Percentiles rank a stretch among this genome's conserved stretches.
phyloP scores from a whole-genome alignment of 2,888 invertebrate species.

The Palloptera scutellata region DNA sequence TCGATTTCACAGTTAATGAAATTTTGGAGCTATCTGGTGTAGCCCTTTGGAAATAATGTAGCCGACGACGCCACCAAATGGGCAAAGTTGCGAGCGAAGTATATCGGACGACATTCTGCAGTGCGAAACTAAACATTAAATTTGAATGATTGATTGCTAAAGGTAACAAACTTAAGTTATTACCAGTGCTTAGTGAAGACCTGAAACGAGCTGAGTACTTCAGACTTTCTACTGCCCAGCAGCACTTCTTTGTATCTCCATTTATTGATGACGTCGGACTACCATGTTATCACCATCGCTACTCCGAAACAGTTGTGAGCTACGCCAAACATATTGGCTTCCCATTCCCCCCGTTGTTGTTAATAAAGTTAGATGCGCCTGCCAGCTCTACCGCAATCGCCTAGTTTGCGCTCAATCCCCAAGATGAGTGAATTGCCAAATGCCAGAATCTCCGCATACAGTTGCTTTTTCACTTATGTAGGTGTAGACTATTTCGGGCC shows the following conservation, averaged over 20 bases:
- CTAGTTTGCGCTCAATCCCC: neutral
- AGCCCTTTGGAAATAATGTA: neutral
- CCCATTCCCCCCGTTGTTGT: neutral
- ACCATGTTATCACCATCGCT: neutral
- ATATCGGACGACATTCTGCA: too few relatives aligned
- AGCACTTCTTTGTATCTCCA: neutral
- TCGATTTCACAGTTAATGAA: slow-evolving; percentile 40
- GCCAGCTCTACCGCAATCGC: neutral
- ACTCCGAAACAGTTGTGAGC: slow-evolving; percentile 4
- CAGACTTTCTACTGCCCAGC: neutral
- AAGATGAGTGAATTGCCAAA: slow-evolving; percentile 1
- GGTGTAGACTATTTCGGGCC: slow-evolving; percentile 4
- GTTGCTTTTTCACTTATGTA: neutral
- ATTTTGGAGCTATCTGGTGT: slow-evolving; percentile 21
- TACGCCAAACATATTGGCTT: slow-evolving; percentile 11
- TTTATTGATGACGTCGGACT: too few relatives aligned
- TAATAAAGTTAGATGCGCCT: neutral
- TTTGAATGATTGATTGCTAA: neutral
- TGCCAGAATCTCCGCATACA: slow-evolving; percentile 2
- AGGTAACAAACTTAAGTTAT: neutral
- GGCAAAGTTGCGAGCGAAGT: neutral
- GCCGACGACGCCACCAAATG: neutral
- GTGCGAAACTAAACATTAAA: neutral
- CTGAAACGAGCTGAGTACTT: too few relatives aligned
- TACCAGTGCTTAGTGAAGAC: too few relatives aligned